A percentile compares a stretch with the other conserved stretches of the same genome.
Conservation (phyloP, 2,888 invertebrate species). For the Rhorus exstirpatorius region DNA sequence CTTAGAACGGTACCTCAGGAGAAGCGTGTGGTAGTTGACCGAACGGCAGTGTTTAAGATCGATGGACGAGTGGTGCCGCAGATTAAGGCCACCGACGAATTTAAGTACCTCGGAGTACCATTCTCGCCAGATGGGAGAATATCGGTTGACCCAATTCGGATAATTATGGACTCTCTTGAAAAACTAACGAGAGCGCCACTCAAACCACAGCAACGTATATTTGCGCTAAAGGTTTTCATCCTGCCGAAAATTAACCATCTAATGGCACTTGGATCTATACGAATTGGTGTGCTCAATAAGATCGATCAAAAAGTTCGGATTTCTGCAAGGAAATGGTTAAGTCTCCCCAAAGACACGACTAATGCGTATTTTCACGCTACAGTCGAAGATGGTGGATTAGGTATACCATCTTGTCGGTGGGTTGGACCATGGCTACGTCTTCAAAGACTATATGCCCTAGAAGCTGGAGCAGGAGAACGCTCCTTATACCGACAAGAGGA, state of each 20-base stretch:
- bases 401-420: constrained; percentile 56
- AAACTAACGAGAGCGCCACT: constrained; percentile 5
- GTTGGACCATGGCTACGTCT: constrained; percentile 19
- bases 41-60: constrained; percentile 1
- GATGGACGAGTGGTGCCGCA: constrained; percentile 25
- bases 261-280: background rate
- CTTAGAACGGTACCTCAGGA: constrained; percentile 8
- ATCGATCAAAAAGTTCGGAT: constrained; percentile 24
- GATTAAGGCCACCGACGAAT: constrained; percentile 46
- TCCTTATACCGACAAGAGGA: background rate
- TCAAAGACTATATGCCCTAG: constrained; percentile 7
- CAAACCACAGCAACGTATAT: constrained; percentile 69
- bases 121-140: constrained; percentile 58
- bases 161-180: background rate
- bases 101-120: constrained; percentile 61
- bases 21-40: constrained; percentile 59
- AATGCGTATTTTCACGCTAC: constrained; percentile 62
- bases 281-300: constrained; percentile 32
- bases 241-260: constrained; percentile 49
- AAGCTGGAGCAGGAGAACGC: background rate
- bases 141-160: no score
- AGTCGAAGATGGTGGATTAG: constrained; percentile 42
- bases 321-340: constrained; percentile 38
- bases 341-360: constrained; percentile 37
- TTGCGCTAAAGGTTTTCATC: constrained; percentile 51